phyloP scores from a whole-genome alignment of 2,888 invertebrate genomes.

The Rutpela maculata region DNA sequence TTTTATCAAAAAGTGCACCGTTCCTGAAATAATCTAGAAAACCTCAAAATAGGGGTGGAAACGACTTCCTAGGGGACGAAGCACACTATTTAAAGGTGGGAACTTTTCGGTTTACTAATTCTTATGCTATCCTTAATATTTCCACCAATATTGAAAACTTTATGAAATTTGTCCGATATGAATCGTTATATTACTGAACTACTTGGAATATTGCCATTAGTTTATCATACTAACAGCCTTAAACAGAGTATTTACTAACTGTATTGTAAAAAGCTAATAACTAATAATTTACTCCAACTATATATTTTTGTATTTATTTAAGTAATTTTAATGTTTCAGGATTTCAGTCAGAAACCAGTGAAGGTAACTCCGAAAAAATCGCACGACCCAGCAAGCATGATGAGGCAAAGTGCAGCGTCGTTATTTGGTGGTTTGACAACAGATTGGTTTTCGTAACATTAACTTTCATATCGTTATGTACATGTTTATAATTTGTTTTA shows the following conservation, averaged over 20 bases:
- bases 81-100: too few relatives aligned
- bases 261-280: neutral
- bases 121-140: too few relatives aligned
- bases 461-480: neutral
- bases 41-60: too few relatives aligned
- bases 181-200: too few relatives aligned
- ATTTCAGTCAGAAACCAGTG: constrained; percentile 22
- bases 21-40: too few relatives aligned
- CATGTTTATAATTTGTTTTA: constrained; percentile 23
- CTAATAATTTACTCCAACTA: neutral
- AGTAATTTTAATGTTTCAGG: constrained; percentile 9
- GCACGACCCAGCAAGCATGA: constrained; percentile 75
- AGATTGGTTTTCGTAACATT: constrained; percentile 82
- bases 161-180: too few relatives aligned
- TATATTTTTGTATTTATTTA: neutral
- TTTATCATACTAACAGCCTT: neutral
- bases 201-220: neutral
- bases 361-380: constrained; percentile 65
- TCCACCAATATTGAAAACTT: too few relatives aligned
- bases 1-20: too few relatives aligned
- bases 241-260: neutral
- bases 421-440: constrained; percentile 89
- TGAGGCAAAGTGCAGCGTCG: constrained; percentile 85
- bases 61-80: too few relatives aligned
- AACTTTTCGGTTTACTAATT: too few relatives aligned